Evolutionary conservation across 2,113 vertebrate species (phyloP).

Genomic region (Myrmophylax atrothorax): DNA sequence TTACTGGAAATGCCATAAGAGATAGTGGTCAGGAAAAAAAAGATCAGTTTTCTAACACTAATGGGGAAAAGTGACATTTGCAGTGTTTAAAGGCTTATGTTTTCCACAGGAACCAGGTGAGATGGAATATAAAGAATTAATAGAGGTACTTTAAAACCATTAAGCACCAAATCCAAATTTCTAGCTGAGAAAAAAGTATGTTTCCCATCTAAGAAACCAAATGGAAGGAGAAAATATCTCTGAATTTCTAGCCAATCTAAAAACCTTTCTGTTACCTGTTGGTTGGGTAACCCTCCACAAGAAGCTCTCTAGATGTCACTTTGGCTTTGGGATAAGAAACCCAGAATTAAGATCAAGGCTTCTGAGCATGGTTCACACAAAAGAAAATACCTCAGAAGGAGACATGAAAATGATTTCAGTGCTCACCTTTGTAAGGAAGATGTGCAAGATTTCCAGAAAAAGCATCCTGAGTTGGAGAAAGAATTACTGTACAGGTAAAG

Average conservation of each 20-base stretch:
- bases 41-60: constrained; percentile 33
- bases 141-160: constrained; percentile 70
- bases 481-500: constrained; percentile 23
- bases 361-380: constrained; percentile 11
- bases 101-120: constrained; percentile 77
- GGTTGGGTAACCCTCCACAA: constrained; percentile 55
- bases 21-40: constrained; percentile 2
- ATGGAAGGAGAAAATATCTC: constrained; percentile 69
- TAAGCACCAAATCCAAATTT: constrained; percentile 65
- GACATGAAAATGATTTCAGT: constrained; percentile 20
- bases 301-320: constrained; percentile 57
- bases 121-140: constrained; percentile 76
- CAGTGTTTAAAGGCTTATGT: constrained; percentile 78
- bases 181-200: constrained; percentile 62
- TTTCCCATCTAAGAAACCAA: constrained; percentile 69
- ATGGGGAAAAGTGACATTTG: constrained; percentile 63
- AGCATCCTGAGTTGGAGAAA: neutral
- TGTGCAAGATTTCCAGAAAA: constrained; percentile 41
- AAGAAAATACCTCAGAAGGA: constrained; percentile 16
- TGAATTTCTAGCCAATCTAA: constrained; percentile 72
- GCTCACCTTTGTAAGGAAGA: constrained; percentile 13
- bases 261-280: constrained; percentile 49
- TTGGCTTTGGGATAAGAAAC: constrained; percentile 59
- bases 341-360: constrained; percentile 47
- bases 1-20: constrained; percentile 11